A percentile compares a stretch with the other conserved stretches of the same genome.
These are phyloP conservation scores for Brachypteracias leptosomus DNA, from an alignment of 2,113 vertebrate species.

Conservation along the genomic window DNA sequence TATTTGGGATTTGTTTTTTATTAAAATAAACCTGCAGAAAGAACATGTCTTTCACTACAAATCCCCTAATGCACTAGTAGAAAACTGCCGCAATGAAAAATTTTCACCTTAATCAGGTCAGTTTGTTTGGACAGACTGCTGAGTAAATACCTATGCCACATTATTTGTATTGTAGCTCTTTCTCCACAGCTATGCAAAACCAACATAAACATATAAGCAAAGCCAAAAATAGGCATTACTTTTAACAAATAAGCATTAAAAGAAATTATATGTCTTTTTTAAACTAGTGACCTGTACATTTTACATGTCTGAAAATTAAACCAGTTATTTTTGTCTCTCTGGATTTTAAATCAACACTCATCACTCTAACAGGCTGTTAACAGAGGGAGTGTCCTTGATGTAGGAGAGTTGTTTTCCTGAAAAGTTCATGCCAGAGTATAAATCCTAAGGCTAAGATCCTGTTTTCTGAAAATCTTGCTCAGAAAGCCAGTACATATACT, in stretches of 20 bases:
- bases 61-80: neutral
- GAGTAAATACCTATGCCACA: neutral
- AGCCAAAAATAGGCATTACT: neutral
- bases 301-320: neutral
- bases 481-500: neutral
- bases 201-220: neutral
- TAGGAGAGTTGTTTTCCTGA: neutral
- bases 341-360: neutral
- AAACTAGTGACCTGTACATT: neutral
- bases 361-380: neutral
- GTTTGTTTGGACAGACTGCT: neutral
- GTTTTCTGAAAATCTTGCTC: neutral
- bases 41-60: neutral
- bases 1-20: neutral
- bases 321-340: neutral
- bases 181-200: neutral
- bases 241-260: neutral
- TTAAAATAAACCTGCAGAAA: neutral
- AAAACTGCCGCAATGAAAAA: neutral
- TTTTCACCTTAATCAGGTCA: slow-evolving; percentile 8
- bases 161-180: neutral
- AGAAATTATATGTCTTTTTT: neutral
- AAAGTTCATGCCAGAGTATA: neutral
- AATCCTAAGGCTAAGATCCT: neutral
- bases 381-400: neutral